Base-by-base conservation (phyloP, 2,797 vertebrate species). In the Enteromius fasciolatus region DNA sequence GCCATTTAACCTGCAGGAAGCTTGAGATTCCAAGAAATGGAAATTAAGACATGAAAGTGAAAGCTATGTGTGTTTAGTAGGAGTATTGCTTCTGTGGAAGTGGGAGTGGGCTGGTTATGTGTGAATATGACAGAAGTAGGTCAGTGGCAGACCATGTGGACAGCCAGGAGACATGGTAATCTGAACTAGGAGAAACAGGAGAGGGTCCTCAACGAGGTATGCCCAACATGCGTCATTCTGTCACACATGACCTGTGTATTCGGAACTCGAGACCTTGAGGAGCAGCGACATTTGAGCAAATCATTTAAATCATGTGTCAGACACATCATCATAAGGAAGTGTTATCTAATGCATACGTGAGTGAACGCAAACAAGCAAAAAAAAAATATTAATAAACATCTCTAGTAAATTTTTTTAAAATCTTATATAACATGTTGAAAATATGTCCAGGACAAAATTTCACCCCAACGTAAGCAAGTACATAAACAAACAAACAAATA, bases 21-120 rank as follows among this genome's bases (percentile, higher is more conserved):
- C 57, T 59, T 23, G n/a, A 54, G 9, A 33, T 79, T 57, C 59
- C n/a, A 17, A 31, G 57, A 82, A 25, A 23, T 14, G 41, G 6
- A 81, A 82, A 50, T 79, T 17, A 72, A 70, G 64, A 59, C 3
- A 31, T 46, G 28, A 82, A 76, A 82, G 63, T 36, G 31, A 74
- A 81, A 74, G 33, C n/a, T 41, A n/a, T 41, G 69, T 52, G 57
- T 33, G 46, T 36, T 59, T 54, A 36, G n/a, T 20, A 57, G 6
- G 46, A 46, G 10, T 48, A 23, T 3, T 23, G 48, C 15, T 41
- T 61, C 15, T 54, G 66, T 14, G 46, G 63, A 25, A 33, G 12
- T 48, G 66, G 23, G 28, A 77, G 75, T 63, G 12, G 20, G 18
- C 28, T 36, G 76, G 61, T 75, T 33, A 46, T 11, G 9, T 1